These are phyloP conservation scores for Drosophila cognata DNA, from an alignment of 2,888 invertebrate genomes.

Conservation along the genomic window DNA sequence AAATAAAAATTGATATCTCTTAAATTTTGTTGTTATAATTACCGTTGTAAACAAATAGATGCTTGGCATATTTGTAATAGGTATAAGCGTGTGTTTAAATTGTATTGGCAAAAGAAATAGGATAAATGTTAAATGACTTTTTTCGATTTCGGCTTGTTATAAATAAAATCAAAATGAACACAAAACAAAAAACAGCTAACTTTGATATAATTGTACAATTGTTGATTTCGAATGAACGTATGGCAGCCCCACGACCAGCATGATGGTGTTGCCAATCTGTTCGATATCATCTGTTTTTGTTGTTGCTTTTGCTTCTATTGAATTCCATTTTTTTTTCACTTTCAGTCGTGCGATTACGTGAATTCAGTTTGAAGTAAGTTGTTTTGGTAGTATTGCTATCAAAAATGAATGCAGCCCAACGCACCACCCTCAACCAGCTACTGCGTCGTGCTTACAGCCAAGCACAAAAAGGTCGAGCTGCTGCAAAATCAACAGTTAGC, in stretches of 20 bases:
- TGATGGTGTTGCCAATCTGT: conserved; percentile 47
- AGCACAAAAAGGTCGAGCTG: conserved; percentile 30
- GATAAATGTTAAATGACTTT: background rate
- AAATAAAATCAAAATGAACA: background rate
- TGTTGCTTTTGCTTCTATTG: conserved; percentile 20
- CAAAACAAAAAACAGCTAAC: background rate
- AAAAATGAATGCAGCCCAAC: conserved; percentile 63
- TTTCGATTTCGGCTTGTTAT: background rate
- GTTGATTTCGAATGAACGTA: conserved; percentile 1
- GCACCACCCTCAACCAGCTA: conserved; percentile 48
- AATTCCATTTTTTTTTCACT: conserved; percentile 32
- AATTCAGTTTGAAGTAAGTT: conserved; percentile 49
- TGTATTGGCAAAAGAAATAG: background rate
- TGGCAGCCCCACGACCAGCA: conserved; percentile 31
- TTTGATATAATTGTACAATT: background rate
- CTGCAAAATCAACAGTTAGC: conserved; percentile 11
- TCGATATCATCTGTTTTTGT: conserved; percentile 46
- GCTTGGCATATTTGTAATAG: background rate
- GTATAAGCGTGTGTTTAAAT: background rate
- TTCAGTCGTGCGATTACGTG: conserved; percentile 74
- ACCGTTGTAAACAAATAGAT: conserved; percentile 34
- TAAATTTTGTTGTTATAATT: background rate
- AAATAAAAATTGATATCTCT: conserved; percentile 41
- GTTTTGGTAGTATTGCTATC: conserved; percentile 33
- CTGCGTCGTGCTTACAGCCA: conserved; percentile 68